Base-by-base conservation (phyloP, 2,797 vertebrate species). In the Gymnodraco acuticeps region DNA sequence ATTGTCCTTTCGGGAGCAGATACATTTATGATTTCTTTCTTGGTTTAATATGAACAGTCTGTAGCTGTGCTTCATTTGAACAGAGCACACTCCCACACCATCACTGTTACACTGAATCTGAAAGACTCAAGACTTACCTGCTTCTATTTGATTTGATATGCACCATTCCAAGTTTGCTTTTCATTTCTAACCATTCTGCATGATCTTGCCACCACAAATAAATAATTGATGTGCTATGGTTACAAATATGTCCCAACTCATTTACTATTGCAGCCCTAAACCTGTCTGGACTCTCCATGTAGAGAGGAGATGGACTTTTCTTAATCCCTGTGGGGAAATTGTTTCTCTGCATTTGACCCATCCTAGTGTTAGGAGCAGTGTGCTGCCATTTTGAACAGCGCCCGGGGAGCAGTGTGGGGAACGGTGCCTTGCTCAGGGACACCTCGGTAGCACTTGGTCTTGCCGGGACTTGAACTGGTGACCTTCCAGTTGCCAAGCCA, bases 151-250 rank as follows among this genome's bases (percentile, higher is more conserved):
- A 48, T 33, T 74, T 78, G 65, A 80, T 31, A 70, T 78, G 59
- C 70, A 78, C 73, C 80, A 84, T 86, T 89, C 78, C 79, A 67
- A 61, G 6, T 77, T 71, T 68, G 48, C 20, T 63, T 82, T 75
- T 64, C 2, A 61, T 77, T 71, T 73, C n/a, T 48, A 48, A 51
- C 20, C 55, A 20, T 87, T 91, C 88, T 90, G 91, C 89, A 92
- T 91, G 90, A 88, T 86, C 73, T 88, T 89, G 85, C 82, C 80
- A 79, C 81, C 87, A 90, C 79, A 78, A 94, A 94, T 94, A 94
- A 94, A 94, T 62, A 87, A 80, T 82, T 85, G 76, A 84, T 87
- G 77, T 63, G 45, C 38, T 82, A 52, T 86, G 38, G 53, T 81
- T 73, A 19, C 9, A 41, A 13, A 38, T 1, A 50, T 3, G 9